Conservation (phyloP, 2,797 vertebrate species). For the Aldrovandia affinis region DNA sequence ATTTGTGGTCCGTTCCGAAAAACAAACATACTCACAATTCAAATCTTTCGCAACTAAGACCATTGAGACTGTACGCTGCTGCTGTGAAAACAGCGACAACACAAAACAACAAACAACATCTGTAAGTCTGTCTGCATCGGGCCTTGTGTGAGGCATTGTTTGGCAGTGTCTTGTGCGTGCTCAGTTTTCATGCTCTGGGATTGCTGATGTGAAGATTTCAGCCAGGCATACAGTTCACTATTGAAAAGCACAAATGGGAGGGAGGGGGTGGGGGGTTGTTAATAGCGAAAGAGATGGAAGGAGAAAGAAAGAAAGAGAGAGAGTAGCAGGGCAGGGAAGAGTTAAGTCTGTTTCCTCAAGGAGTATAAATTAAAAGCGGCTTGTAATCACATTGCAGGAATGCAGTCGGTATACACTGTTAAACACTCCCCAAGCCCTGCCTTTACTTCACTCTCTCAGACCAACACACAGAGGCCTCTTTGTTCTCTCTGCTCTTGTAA, state of each 20-base stretch:
- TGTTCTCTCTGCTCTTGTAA: slow-evolving; percentile 82
- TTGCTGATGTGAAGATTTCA: neutral
- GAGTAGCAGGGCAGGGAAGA: slow-evolving; percentile 59
- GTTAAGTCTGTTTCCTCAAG: slow-evolving; percentile 80
- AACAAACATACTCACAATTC: neutral
- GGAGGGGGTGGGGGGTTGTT: neutral
- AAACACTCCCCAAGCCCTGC: slow-evolving; percentile 81
- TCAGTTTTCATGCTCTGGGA: neutral
- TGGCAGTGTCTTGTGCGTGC: too few species aligned
- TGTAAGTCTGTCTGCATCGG: neutral
- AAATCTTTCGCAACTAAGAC: neutral
- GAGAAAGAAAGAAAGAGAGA: slow-evolving; percentile 36
- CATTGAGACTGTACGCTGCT: neutral
- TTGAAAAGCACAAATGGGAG: neutral
- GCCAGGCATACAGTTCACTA: neutral
- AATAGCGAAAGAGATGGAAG: slow-evolving; percentile 8
- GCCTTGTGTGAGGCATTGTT: neutral
- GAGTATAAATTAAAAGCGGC: slow-evolving; percentile 80
- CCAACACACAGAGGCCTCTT: slow-evolving; percentile 78
- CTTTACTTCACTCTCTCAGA: slow-evolving; percentile 78
- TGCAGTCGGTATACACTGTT: slow-evolving; percentile 81
- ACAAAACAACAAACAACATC: neutral
- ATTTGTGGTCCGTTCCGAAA: neutral
- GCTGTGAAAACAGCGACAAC: neutral
- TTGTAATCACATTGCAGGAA: slow-evolving; percentile 83